Percentiles rank a stretch among this genome's conserved stretches.
phyloP scores from a whole-genome alignment of 2,113 vertebrate genomes.

The Equus przewalskii region DNA sequence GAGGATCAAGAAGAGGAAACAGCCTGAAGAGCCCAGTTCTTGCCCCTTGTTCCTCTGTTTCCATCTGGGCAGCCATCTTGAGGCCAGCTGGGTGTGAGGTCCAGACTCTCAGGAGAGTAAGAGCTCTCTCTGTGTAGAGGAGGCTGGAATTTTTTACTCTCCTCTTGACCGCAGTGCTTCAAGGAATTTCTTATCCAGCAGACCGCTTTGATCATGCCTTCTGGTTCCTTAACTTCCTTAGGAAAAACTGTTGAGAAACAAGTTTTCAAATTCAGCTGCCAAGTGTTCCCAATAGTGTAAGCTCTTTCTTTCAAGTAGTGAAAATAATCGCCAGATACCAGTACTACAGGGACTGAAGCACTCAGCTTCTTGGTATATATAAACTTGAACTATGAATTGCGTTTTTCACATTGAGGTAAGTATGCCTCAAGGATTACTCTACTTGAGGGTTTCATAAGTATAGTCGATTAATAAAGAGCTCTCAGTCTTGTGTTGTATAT shows the following conservation, averaged over 20 bases:
- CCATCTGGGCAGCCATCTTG: background rate
- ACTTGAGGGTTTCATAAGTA: background rate
- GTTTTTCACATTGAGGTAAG: background rate
- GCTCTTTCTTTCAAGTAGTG: background rate
- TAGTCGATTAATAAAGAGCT: background rate
- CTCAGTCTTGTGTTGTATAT: background rate
- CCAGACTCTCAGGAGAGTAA: background rate
- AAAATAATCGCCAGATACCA: background rate
- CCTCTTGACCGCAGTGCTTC: background rate
- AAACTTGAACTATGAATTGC: background rate
- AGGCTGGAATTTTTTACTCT: background rate
- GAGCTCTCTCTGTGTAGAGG: background rate
- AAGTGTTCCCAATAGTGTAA: background rate
- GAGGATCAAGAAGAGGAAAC: background rate
- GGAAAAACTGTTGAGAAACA: background rate
- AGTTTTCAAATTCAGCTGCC: background rate
- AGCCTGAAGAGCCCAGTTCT: background rate
- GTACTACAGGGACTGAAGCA: background rate
- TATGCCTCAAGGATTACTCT: background rate
- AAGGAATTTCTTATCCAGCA: background rate
- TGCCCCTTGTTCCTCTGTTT: background rate
- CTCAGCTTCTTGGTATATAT: background rate
- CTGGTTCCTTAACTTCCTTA: background rate
- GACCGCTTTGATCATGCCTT: background rate
- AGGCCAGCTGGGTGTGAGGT: background rate